Base-by-base conservation (phyloP, 2,888 invertebrate genomes). In the Gari tellinella region DNA sequence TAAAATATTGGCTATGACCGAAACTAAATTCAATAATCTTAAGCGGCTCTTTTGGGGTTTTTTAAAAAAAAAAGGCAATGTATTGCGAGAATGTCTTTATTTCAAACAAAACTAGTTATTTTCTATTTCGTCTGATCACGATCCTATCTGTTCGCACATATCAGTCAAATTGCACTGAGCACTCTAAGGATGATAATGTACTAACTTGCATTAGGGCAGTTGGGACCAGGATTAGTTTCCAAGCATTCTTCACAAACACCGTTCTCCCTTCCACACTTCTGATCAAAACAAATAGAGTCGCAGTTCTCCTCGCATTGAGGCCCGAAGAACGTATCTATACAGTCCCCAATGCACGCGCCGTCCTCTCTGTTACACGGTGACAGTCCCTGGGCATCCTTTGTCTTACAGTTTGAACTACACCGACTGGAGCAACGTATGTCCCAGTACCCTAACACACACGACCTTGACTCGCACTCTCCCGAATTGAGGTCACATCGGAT, bases 171-270 rank as follows among this genome's bases (percentile, higher is more conserved):
- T n/a, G n/a, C n/a, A n/a, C n/a, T n/a, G n/a, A n/a, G n/a, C n/a
- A n/a, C n/a, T n/a, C n/a, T n/a, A n/a, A n/a, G n/a, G n/a, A n/a
- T n/a, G n/a, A n/a, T n/a, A n/a, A n/a, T n/a, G 14, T 19, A 43
- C 60, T 48, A 56, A 76, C 76, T 55, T 56, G 72, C 76, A 48
- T 60, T 52, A 0, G 76, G 76, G 23, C 76, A 76, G 4, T 61
- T 60, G 8, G 49, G 64, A 19, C 55, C 61, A 8, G 72, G 76
- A 19, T 72, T 56, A 1, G 49, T 23, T 25, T 76, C 52, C 23
- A 23, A 46, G 31, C 77, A 77, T 38, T 69, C 77, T 0, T 62
- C 69, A 53, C 77, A 77, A 7, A 69, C 60, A n/a, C 77, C 77
- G 10, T 55, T 40, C 0, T 17, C 41, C 38, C 76, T 23, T 40